Percentiles rank a stretch among this genome's conserved stretches.
These are phyloP conservation scores for Pyrochroa serraticornis DNA, from an alignment of 2,888 invertebrate species.

Conservation along the genomic window DNA sequence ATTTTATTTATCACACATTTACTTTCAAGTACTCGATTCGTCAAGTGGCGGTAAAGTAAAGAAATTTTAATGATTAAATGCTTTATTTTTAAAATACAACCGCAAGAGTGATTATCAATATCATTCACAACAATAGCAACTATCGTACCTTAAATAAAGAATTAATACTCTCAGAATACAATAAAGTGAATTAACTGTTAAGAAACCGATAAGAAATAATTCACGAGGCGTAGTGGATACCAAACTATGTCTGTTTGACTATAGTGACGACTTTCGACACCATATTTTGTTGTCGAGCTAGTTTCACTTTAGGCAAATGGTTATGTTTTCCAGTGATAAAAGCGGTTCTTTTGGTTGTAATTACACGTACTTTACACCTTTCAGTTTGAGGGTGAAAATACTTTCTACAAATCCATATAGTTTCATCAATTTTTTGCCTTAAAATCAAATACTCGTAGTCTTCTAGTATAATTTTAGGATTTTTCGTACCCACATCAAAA, in stretches of 20 bases:
- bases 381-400: constrained; percentile 36
- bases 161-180: too few species aligned
- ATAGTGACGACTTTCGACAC: constrained; percentile 31
- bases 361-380: constrained; percentile 38
- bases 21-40: too few species aligned
- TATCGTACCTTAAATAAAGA: too few species aligned
- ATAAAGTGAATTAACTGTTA: too few species aligned
- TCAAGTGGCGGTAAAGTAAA: too few species aligned
- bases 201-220: too few species aligned
- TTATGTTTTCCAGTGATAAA: constrained; percentile 33
- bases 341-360: constrained; percentile 34
- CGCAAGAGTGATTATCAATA: too few species aligned
- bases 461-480: constrained; percentile 43
- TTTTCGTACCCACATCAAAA: constrained; percentile 42
- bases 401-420: constrained; percentile 42
- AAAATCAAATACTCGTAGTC: constrained; percentile 39
- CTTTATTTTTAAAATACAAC: too few species aligned
- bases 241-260: not conserved
- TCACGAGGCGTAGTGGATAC: not conserved
- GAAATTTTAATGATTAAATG: too few species aligned
- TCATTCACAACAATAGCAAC: too few species aligned
- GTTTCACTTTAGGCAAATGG: constrained; percentile 28
- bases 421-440: constrained; percentile 33
- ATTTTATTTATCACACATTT: too few species aligned
- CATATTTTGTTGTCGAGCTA: constrained; percentile 22